Conservation (phyloP, 2,888 invertebrate genomes). For the Ichneumon xanthorius region DNA sequence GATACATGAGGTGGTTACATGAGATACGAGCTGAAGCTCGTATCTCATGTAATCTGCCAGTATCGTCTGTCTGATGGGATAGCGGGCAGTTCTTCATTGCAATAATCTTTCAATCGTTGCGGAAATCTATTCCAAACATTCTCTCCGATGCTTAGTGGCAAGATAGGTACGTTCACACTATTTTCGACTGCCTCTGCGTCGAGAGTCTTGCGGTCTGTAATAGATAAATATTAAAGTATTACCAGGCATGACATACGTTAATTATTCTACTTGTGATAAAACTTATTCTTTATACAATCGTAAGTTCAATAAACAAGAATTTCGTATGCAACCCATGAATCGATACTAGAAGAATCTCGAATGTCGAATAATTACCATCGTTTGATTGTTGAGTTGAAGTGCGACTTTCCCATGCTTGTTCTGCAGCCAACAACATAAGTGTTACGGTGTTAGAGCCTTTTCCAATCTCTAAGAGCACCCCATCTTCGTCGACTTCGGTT, state of each 20-base stretch:
- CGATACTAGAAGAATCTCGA: not conserved
- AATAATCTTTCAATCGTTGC: not conserved
- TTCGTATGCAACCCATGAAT: not conserved
- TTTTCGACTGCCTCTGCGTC: not conserved
- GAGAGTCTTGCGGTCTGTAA: too few relatives aligned
- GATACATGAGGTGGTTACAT: too few relatives aligned
- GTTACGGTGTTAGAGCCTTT: conserved; percentile 10
- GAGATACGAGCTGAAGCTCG: too few relatives aligned
- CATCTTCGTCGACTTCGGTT: conserved; percentile 21
- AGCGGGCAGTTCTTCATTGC: not conserved
- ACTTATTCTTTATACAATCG: too few relatives aligned
- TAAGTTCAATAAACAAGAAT: not conserved
- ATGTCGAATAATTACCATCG: not conserved
- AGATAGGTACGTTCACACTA: not conserved
- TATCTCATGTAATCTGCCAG: conserved; percentile 1
- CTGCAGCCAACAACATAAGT: conserved; percentile 6
- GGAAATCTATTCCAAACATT: conserved; percentile 32
- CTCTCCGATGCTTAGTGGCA: conserved; percentile 22
- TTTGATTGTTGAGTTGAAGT: not conserved
- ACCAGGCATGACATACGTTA: too few relatives aligned
- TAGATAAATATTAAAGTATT: too few relatives aligned
- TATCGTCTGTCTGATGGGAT: conserved; percentile 1
- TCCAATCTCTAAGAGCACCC: conserved; percentile 22
- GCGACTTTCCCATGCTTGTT: conserved; percentile 4
- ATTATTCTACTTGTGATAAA: too few relatives aligned